Evolutionary conservation across 2,797 vertebrate genomes (phyloP).

Genomic region (Prunella strophiata): DNA sequence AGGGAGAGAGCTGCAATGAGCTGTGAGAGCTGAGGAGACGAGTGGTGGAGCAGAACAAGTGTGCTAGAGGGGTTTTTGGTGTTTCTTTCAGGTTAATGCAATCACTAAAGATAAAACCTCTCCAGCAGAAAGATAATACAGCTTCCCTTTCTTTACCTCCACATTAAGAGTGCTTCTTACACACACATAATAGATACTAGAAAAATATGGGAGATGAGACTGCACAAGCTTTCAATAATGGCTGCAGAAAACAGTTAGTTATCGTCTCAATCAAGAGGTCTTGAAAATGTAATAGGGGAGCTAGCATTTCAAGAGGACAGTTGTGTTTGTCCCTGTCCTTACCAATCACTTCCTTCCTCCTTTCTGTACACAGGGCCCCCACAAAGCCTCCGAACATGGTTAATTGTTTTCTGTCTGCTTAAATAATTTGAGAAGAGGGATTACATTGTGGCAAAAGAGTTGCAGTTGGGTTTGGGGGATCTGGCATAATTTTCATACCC

Average conservation of each 20-base stretch:
- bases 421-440: not conserved
- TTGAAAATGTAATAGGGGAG: not conserved
- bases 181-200: conserved; percentile 1
- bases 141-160: not conserved
- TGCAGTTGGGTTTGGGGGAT: not conserved
- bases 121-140: not conserved
- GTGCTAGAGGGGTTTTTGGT: not conserved
- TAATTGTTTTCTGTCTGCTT: not conserved
- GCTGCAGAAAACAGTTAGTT: conserved; percentile 6
- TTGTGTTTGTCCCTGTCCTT: not conserved
- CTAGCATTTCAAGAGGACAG: not conserved
- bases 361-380: not conserved
- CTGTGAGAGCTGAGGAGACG: not conserved
- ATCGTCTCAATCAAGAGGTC: not conserved
- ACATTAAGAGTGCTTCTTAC: conserved; percentile 1
- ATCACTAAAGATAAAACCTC: conserved; percentile 9
- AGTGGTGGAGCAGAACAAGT: not conserved
- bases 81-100: conserved; percentile 13
- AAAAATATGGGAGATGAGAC: conserved; percentile 3
- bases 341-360: not conserved
- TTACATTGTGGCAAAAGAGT: not conserved
- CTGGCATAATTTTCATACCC: not conserved
- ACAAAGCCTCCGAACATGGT: not conserved
- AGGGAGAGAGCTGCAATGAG: not conserved
- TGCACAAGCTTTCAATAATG: not conserved